Evolutionary conservation across 2,888 invertebrate species (phyloP).

Genomic region (Dasysyrphus tricinctus): DNA sequence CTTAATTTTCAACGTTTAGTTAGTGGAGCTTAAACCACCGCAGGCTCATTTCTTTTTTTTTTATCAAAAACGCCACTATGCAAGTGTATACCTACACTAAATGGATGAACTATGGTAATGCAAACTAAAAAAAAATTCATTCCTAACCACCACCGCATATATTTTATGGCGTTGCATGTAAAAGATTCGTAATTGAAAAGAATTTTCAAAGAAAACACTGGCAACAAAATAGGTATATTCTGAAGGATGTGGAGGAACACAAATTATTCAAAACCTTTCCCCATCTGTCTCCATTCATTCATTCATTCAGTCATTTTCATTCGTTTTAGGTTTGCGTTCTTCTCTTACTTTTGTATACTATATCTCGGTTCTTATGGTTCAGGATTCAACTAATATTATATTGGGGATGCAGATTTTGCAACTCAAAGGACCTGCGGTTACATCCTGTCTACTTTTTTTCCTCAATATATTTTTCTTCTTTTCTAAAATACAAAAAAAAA

Average conservation of each 20-base stretch:
- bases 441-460: slow-evolving; percentile 63
- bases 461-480: slow-evolving; percentile 33
- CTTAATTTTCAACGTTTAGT: slow-evolving; percentile 23
- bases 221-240: slow-evolving; percentile 53
- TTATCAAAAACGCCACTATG: slow-evolving; percentile 1
- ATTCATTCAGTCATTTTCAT: slow-evolving; percentile 14
- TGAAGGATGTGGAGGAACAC: slow-evolving; percentile 53
- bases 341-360: neutral
- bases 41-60: neutral
- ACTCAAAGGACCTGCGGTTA: slow-evolving; percentile 75
- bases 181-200: slow-evolving; percentile 71
- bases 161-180: slow-evolving; percentile 47
- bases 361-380: slow-evolving; percentile 26
- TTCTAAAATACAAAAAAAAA: slow-evolving; percentile 35
- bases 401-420: slow-evolving; percentile 62
- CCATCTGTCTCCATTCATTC: slow-evolving; percentile 50
- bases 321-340: slow-evolving; percentile 7
- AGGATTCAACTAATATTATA: slow-evolving; percentile 28
- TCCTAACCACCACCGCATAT: slow-evolving; percentile 51
- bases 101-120: neutral
- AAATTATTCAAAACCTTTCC: slow-evolving; percentile 68
- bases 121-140: neutral
- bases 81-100: neutral
- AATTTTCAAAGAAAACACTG: slow-evolving; percentile 70
- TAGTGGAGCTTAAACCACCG: slow-evolving; percentile 21